Evolutionary conservation across 2,888 invertebrate species (phyloP).

Genomic region (Tetranychus truncatus): DNA sequence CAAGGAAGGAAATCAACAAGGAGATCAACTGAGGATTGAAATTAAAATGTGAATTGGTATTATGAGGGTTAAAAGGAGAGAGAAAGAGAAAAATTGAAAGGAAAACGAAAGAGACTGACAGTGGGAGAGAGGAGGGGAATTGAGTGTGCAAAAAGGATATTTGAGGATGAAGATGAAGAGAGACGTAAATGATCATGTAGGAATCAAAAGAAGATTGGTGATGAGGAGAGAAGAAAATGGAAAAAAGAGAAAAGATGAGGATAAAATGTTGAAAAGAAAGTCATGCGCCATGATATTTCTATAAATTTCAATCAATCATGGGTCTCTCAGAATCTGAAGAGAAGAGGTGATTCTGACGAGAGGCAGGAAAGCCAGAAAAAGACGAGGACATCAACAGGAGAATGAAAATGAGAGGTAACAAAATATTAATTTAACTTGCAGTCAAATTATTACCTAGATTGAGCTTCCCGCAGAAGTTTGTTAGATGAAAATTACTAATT

Average conservation of each 20-base stretch:
- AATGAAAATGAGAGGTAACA: background rate
- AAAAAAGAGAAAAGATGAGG: constrained; percentile 5
- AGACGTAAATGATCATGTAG: background rate
- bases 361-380: background rate
- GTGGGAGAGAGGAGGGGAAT: constrained; percentile 9
- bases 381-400: background rate
- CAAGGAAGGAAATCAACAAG: background rate
- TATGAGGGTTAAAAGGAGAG: background rate
- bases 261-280: background rate
- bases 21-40: constrained; percentile 4
- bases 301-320: constrained; percentile 1
- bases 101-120: constrained; percentile 12
- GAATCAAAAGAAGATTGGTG: background rate
- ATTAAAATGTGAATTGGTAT: background rate
- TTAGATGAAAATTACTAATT: background rate
- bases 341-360: background rate
- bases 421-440: background rate
- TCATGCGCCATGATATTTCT: background rate
- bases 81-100: background rate
- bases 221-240: background rate
- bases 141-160: too few relatives aligned
- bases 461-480: background rate
- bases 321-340: background rate
- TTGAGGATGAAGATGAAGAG: background rate
- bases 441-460: background rate